Evolutionary conservation across 2,888 invertebrate genomes (phyloP).

Genomic region (Drosophila atripex): DNA sequence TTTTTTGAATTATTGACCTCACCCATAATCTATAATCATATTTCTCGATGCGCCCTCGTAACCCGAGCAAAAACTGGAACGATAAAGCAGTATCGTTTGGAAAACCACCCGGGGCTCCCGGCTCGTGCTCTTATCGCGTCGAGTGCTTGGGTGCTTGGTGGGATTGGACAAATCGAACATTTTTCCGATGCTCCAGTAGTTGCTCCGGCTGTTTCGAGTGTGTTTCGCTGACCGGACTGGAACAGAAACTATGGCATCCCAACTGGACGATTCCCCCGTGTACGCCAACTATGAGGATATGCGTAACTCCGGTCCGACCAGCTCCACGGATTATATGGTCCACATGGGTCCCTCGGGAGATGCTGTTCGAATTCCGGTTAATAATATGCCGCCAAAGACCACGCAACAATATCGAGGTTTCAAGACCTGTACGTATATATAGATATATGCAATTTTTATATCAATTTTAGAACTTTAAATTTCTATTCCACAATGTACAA

Average conservation of each 20-base stretch:
- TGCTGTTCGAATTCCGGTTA: slow-evolving; percentile 1
- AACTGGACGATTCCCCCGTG: slow-evolving; percentile 44
- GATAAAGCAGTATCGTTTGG: background rate
- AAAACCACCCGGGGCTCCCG: background rate
- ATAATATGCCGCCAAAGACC: background rate
- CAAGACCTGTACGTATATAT: slow-evolving; percentile 65
- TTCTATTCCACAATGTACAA: too few relatives aligned
- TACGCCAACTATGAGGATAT: slow-evolving; percentile 66
- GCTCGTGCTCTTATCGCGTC: slow-evolving; percentile 25
- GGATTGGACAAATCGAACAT: background rate
- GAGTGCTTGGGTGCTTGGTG: slow-evolving; percentile 13
- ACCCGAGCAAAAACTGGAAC: background rate
- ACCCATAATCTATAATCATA: background rate
- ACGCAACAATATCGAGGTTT: slow-evolving; percentile 66
- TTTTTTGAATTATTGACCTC: background rate
- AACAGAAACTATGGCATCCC: slow-evolving; percentile 28
- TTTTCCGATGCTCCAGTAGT: slow-evolving; percentile 4
- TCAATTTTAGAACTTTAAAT: too few relatives aligned
- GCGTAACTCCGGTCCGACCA: slow-evolving; percentile 44
- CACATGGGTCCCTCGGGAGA: slow-evolving; percentile 24
- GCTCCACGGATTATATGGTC: slow-evolving; percentile 49
- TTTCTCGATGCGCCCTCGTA: background rate
- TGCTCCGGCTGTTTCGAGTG: slow-evolving; percentile 27
- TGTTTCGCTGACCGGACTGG: slow-evolving; percentile 20
- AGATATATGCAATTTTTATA: background rate